Percentiles rank a stretch among this genome's conserved stretches.
These are phyloP conservation scores for Drosophila birchii DNA, from an alignment of 2,888 invertebrate genomes.

Conservation along the genomic window DNA sequence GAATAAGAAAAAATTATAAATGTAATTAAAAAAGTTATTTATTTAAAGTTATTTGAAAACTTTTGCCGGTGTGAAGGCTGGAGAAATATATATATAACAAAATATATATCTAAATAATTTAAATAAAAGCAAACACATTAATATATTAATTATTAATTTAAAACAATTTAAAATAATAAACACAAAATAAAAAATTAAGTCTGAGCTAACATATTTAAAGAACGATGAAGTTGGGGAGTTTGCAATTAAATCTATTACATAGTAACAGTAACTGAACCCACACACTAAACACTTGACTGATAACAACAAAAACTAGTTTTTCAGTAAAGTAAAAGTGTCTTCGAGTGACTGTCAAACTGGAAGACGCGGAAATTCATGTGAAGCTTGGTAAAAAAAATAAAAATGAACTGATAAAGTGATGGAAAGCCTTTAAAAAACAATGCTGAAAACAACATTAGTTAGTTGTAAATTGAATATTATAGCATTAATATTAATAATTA, in stretches of 20 bases:
- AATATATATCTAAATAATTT: no score
- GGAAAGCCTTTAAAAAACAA: not conserved
- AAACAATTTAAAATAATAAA: no score
- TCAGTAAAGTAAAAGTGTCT: constrained; percentile 1
- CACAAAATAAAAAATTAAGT: no score
- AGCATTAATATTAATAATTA: not conserved
- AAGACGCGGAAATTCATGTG: not conserved
- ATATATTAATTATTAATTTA: no score
- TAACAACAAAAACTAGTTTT: constrained; percentile 11
- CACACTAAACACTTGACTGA: not conserved
- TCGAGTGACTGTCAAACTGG: not conserved
- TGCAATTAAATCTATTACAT: not conserved
- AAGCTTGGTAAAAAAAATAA: not conserved
- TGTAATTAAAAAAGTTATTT: no score
- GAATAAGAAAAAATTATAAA: no score
- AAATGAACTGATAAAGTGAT: not conserved
- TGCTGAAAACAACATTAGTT: not conserved
- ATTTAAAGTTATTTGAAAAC: no score
- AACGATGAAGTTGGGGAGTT: no score
- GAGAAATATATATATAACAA: no score
- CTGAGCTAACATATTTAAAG: no score
- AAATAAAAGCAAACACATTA: no score
- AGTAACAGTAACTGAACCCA: not conserved
- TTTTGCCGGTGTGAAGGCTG: no score
- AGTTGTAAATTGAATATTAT: not conserved